Conservation (phyloP, 2,797 vertebrate genomes). For the Tauraco hartlaubi region DNA sequence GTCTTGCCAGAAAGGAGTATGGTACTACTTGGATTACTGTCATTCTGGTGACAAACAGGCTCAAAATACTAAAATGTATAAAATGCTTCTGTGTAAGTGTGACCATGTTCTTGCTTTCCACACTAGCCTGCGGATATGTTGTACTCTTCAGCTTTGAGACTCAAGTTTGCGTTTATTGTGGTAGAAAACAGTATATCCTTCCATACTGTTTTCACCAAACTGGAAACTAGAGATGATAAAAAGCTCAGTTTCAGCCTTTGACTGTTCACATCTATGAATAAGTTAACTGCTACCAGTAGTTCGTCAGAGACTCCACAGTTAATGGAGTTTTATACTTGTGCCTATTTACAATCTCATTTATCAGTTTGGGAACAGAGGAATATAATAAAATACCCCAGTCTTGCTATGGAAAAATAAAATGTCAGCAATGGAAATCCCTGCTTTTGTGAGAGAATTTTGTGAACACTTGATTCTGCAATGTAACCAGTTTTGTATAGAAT, state of each 20-base stretch:
- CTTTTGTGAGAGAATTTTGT: conserved; percentile 4
- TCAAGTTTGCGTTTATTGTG: background rate
- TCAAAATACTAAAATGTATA: background rate
- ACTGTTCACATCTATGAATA: background rate
- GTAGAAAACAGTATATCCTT: background rate
- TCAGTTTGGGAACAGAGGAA: background rate
- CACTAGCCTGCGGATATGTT: background rate
- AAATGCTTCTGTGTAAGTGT: background rate
- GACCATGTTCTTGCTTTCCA: background rate
- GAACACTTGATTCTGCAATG: background rate
- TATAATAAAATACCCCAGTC: background rate
- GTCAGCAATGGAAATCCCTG: background rate
- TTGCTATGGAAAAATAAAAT: background rate
- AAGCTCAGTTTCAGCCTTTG: background rate
- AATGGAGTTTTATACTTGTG: fast-evolving
- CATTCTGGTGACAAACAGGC: background rate
- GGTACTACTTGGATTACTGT: background rate
- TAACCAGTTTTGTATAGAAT: background rate
- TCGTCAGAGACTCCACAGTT: background rate
- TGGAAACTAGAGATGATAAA: background rate
- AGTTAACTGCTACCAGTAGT: background rate
- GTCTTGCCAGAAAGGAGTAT: background rate
- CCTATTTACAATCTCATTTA: background rate
- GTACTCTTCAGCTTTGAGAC: background rate
- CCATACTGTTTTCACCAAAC: background rate